phyloP scores from a whole-genome alignment of 2,113 vertebrate species.

The Cyphomyrus discorhynchus region DNA sequence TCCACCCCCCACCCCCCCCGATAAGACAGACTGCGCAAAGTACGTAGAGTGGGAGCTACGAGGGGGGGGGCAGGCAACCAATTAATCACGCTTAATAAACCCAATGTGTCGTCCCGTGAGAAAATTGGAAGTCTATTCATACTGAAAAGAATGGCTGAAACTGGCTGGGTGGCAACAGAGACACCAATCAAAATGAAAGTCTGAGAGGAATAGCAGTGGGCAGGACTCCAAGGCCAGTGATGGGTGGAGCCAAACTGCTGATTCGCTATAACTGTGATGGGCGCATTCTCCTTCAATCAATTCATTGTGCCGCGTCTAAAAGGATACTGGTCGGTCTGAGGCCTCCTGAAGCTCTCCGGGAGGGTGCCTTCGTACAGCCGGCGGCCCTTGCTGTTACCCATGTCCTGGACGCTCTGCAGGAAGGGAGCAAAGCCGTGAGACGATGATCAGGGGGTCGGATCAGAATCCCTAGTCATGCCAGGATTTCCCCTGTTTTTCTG shows the following conservation, averaged over 20 bases:
- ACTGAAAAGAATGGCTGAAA: background rate
- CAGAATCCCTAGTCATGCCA: background rate
- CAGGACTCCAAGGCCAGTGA: background rate
- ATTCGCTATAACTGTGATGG: background rate
- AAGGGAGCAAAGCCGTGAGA: background rate
- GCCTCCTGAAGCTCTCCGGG: slow-evolving; percentile 89
- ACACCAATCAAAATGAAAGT: background rate
- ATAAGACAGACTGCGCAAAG: background rate
- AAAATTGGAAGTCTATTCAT: background rate
- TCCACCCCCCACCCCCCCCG: background rate
- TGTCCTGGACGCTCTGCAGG: slow-evolving; percentile 90
- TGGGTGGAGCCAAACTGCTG: background rate
- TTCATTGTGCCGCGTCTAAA: slow-evolving; percentile 22
- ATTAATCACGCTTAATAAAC: background rate
- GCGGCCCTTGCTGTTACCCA: slow-evolving; percentile 89
- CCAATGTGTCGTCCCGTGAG: background rate
- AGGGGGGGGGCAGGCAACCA: background rate
- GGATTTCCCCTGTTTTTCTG: background rate
- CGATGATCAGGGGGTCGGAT: background rate
- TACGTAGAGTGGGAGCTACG: background rate
- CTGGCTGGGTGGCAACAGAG: background rate
- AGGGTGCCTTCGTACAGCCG: slow-evolving; percentile 91
- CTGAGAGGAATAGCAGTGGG: background rate
- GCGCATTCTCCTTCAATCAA: background rate
- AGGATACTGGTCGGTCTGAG: slow-evolving; percentile 99